Evolutionary conservation across 1,140 invertebrate genomes (phyloP).

Genomic region (Polypedilum pembai): DNA sequence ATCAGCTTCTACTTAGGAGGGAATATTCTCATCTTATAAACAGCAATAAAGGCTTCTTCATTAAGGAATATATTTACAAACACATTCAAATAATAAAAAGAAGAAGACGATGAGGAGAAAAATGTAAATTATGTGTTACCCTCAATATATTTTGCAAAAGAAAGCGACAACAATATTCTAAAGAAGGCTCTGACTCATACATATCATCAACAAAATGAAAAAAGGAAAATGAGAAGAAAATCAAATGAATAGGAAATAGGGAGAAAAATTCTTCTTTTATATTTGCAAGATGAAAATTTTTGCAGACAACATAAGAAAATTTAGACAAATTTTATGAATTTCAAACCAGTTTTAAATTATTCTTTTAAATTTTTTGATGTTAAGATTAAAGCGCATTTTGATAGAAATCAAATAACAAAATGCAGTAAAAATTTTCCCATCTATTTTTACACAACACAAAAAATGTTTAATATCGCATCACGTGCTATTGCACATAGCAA

Average conservation of each 20-base stretch:
- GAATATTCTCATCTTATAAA: background rate
- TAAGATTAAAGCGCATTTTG: too few species aligned
- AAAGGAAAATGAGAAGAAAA: background rate
- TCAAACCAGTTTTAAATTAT: too few species aligned
- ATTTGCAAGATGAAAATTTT: background rate
- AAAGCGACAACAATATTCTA: background rate
- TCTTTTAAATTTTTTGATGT: too few species aligned
- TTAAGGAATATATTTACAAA: background rate
- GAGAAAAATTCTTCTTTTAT: background rate
- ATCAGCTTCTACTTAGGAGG: background rate
- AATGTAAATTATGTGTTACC: conserved; percentile 18
- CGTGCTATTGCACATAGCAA: too few species aligned
- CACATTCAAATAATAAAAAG: background rate
- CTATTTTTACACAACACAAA: too few species aligned
- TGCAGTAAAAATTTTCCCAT: too few species aligned
- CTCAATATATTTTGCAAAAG: background rate
- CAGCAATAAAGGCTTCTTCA: background rate
- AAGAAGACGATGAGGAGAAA: background rate
- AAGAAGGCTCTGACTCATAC: background rate
- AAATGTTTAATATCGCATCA: too few species aligned
- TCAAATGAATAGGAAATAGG: background rate
- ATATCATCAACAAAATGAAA: background rate
- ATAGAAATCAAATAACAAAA: too few species aligned
- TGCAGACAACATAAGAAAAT: background rate
- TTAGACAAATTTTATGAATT: background rate